A percentile compares a stretch with the other conserved stretches of the same genome.
Evolutionary conservation across 2,888 invertebrate species (phyloP).

Genomic region (Entomobrya proxima): DNA sequence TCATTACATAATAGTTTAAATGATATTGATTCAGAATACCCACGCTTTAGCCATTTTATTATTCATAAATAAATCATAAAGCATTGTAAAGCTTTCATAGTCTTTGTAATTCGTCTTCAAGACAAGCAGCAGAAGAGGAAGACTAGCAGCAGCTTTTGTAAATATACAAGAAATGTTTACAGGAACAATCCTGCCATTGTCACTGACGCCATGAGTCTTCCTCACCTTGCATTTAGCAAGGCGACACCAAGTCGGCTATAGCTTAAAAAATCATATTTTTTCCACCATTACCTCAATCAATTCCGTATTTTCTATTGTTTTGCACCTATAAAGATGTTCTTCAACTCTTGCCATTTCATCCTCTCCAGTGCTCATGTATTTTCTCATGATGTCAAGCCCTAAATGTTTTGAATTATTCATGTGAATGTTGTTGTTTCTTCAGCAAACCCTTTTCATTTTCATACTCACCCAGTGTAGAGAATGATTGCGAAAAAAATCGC

Average conservation of each 20-base stretch:
- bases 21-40: neutral
- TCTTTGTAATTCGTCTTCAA: too few species aligned
- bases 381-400: neutral
- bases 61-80: neutral
- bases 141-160: too few species aligned
- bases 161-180: neutral
- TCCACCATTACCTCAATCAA: conserved; percentile 26
- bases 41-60: neutral
- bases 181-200: conserved; percentile 31
- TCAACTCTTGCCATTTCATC: neutral
- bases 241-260: conserved; percentile 40
- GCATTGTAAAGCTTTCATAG: too few species aligned
- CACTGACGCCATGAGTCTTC: conserved; percentile 38
- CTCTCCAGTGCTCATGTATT: conserved; percentile 42
- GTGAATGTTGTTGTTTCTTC: neutral
- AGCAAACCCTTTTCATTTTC: conserved; percentile 28
- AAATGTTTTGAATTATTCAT: conserved; percentile 42
- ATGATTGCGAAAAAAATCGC: conserved; percentile 18
- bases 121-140: too few species aligned
- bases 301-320: neutral
- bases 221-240: conserved; percentile 36
- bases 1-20: neutral
- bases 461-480: conserved; percentile 11
- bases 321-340: neutral
- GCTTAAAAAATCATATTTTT: conserved; percentile 7